phyloP scores from a whole-genome alignment of 2,113 vertebrate genomes.

The Egretta garzetta region DNA sequence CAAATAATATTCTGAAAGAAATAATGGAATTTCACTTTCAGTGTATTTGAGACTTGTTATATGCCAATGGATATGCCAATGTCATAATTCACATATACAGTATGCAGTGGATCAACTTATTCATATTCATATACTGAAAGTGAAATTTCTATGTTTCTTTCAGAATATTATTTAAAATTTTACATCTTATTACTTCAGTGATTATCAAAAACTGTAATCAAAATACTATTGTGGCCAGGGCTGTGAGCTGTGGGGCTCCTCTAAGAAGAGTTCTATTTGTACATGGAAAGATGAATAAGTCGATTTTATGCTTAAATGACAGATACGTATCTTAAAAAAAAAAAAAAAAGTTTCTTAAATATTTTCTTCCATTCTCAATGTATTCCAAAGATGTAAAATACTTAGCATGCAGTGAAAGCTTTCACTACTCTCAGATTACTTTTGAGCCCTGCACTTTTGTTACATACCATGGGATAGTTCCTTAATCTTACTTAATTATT shows the following conservation, averaged over 20 bases:
- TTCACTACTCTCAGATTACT: background rate
- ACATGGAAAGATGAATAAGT: background rate
- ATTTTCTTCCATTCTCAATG: background rate
- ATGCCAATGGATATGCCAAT: background rate
- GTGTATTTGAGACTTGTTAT: background rate
- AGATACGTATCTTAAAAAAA: background rate
- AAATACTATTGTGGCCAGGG: background rate
- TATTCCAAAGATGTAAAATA: background rate
- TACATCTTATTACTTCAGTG: background rate
- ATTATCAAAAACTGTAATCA: background rate
- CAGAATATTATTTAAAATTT: background rate
- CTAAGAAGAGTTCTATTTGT: background rate
- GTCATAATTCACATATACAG: background rate
- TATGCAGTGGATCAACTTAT: background rate
- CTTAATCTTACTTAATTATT: background rate
- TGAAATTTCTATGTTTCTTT: background rate
- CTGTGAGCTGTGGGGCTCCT: background rate
- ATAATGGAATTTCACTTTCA: background rate
- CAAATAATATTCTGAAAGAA: background rate
- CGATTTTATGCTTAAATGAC: background rate
- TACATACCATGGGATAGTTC: background rate
- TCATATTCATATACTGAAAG: background rate
- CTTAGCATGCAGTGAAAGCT: background rate
- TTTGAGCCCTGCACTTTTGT: background rate
- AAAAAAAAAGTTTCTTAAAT: background rate